Conservation (phyloP, 2,113 vertebrate species). For the Chionodraco myersi region DNA sequence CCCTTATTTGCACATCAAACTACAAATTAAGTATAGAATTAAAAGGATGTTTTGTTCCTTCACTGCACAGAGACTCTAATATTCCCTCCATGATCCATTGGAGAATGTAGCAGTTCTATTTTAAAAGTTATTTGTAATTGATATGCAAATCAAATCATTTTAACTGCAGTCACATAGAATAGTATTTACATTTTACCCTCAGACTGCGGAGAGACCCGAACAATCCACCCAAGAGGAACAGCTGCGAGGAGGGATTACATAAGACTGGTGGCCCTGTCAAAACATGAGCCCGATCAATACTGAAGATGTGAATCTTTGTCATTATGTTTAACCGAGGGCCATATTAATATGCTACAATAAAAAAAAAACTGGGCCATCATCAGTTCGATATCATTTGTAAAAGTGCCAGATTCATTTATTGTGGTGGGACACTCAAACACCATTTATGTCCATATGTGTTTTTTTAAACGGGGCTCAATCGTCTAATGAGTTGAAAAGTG, state of each 20-base stretch:
- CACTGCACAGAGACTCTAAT: background rate
- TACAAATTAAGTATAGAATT: conserved; percentile 19
- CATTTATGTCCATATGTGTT: background rate
- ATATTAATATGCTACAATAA: conserved; percentile 63
- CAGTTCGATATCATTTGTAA: conserved; percentile 42
- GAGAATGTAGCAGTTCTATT: background rate
- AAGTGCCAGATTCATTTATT: conserved; percentile 10
- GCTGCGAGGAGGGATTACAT: conserved; percentile 57
- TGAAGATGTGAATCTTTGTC: conserved; percentile 68
- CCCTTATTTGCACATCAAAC: conserved; percentile 42
- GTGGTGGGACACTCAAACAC: background rate
- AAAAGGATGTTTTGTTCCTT: conserved; percentile 24
- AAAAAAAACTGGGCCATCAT: conserved; percentile 38
- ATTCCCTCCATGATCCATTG: background rate
- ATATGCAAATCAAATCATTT: conserved; percentile 25
- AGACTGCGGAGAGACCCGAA: conserved; percentile 26
- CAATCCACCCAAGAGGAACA: conserved; percentile 24
- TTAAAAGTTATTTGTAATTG: conserved; percentile 13
- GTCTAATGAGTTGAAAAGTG: too few relatives aligned
- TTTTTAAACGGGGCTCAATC: background rate
- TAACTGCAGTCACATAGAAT: conserved; percentile 7
- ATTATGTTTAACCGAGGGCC: conserved; percentile 63
- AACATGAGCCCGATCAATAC: conserved; percentile 61
- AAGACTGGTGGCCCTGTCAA: conserved; percentile 54
- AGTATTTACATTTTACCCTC: background rate